Conservation (phyloP, 2,888 invertebrate species). For the Cephus pygmeus region DNA sequence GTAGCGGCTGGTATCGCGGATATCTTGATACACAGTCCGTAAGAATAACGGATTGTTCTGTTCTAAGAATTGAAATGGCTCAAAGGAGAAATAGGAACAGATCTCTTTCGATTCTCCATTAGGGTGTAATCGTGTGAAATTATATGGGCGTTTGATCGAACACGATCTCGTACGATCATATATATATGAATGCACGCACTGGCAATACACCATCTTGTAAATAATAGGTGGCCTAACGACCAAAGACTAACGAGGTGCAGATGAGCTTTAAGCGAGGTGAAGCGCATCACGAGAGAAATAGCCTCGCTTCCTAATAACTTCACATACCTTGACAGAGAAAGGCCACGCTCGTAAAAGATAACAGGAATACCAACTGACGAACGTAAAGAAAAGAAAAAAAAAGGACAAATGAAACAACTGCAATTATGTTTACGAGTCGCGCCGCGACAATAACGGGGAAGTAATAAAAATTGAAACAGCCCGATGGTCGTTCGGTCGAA, state of each 20-base stretch:
- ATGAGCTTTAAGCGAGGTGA: slow-evolving; percentile 14
- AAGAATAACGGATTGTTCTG: not conserved
- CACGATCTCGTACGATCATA: not conserved
- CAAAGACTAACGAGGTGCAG: slow-evolving; percentile 37
- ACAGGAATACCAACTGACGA: slow-evolving; percentile 35
- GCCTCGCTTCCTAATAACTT: slow-evolving; percentile 46
- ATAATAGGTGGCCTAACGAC: slow-evolving; percentile 22
- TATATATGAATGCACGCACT: not conserved
- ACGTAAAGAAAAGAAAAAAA: slow-evolving; percentile 15
- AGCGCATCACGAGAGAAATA: slow-evolving; percentile 27
- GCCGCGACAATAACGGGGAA: slow-evolving; percentile 49
- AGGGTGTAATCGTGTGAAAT: not conserved
- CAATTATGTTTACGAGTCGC: slow-evolving; percentile 56
- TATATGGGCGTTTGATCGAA: not conserved
- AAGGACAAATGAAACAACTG: slow-evolving; percentile 18
- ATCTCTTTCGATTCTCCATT: not conserved
- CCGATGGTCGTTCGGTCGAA: not conserved
- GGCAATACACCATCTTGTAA: slow-evolving; percentile 10
- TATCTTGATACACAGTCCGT: not conserved
- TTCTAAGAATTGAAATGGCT: not conserved
- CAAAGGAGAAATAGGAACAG: not conserved
- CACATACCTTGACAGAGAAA: slow-evolving; percentile 46
- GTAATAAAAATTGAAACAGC: slow-evolving; percentile 31
- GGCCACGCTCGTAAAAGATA: slow-evolving; percentile 49
- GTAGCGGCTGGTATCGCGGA: not conserved